Evolutionary conservation across 2,888 invertebrate genomes (phyloP).

Genomic region (Hipparchia sbordonii): DNA sequence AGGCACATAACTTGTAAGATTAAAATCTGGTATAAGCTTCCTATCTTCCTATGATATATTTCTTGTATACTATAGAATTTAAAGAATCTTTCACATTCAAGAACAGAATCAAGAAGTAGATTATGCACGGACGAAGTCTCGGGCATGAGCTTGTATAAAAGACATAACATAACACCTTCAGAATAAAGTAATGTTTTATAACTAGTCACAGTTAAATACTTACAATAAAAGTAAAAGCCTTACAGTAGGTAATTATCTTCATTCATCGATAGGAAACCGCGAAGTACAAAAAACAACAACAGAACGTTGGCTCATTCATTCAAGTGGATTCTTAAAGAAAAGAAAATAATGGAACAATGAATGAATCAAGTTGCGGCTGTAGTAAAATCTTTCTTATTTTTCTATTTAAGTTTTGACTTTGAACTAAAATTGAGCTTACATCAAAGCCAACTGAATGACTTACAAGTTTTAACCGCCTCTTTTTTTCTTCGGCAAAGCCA

Average conservation of each 20-base stretch:
- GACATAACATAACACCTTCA: background rate
- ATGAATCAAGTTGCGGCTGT: background rate
- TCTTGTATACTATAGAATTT: too few relatives aligned
- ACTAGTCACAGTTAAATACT: background rate
- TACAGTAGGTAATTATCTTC: background rate
- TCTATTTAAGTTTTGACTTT: conserved; percentile 17
- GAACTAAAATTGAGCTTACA: conserved; percentile 17
- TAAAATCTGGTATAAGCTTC: too few relatives aligned
- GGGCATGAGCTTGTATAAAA: background rate
- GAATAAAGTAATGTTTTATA: background rate
- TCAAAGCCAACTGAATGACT: background rate
- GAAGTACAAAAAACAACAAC: conserved; percentile 6
- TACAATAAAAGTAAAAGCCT: background rate
- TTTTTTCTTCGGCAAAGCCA: too few relatives aligned
- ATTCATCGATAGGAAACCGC: background rate
- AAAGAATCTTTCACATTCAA: too few relatives aligned
- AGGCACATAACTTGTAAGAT: too few relatives aligned
- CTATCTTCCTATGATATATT: too few relatives aligned
- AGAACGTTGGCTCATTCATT: background rate
- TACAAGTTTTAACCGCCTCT: too few relatives aligned
- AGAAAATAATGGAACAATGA: background rate
- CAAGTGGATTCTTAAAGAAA: conserved; percentile 2
- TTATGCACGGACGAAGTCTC: background rate
- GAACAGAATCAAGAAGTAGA: too few relatives aligned
- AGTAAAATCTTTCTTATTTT: conserved; percentile 17